Conservation (phyloP, 2,113 vertebrate species). For the Brevimyrus niger region DNA sequence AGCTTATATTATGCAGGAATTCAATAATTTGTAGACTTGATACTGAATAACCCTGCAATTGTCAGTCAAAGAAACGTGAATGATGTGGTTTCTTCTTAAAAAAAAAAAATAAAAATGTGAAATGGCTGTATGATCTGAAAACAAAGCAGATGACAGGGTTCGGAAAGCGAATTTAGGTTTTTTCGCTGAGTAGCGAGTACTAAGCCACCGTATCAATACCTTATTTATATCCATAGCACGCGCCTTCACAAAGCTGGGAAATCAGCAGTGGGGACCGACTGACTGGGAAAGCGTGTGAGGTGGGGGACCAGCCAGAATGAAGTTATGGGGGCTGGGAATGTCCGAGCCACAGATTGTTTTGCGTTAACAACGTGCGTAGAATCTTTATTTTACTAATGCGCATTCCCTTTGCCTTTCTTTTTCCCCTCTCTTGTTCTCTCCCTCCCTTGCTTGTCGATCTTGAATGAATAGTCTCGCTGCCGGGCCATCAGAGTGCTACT, state of each 20-base stretch:
- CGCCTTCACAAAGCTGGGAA: conserved; percentile 50
- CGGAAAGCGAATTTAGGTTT: conserved; percentile 23
- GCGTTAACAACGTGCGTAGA: conserved; percentile 54
- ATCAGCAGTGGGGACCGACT: conserved; percentile 46
- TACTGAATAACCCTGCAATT: neutral
- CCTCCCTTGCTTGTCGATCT: conserved; percentile 37
- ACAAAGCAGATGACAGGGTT: neutral
- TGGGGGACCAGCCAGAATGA: conserved; percentile 5
- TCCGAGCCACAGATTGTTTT: conserved; percentile 51
- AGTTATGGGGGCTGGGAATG: conserved; percentile 55
- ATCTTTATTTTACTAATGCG: conserved; percentile 57
- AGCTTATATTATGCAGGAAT: neutral
- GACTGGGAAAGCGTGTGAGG: conserved; percentile 44
- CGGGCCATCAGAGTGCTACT: conserved; percentile 47
- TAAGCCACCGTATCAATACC: conserved; percentile 58
- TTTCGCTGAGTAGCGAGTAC: conserved; percentile 50
- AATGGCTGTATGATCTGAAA: neutral
- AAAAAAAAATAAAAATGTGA: neutral
- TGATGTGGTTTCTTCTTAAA: neutral
- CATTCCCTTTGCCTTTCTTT: conserved; percentile 31
- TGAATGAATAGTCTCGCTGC: conserved; percentile 53
- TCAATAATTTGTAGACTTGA: neutral
- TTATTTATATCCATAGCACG: conserved; percentile 64
- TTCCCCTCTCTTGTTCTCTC: conserved; percentile 19
- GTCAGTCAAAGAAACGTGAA: neutral